These are phyloP conservation scores for Cardiocondyla obscurior DNA, from an alignment of 1,140 invertebrate species.

Conservation along the genomic window DNA sequence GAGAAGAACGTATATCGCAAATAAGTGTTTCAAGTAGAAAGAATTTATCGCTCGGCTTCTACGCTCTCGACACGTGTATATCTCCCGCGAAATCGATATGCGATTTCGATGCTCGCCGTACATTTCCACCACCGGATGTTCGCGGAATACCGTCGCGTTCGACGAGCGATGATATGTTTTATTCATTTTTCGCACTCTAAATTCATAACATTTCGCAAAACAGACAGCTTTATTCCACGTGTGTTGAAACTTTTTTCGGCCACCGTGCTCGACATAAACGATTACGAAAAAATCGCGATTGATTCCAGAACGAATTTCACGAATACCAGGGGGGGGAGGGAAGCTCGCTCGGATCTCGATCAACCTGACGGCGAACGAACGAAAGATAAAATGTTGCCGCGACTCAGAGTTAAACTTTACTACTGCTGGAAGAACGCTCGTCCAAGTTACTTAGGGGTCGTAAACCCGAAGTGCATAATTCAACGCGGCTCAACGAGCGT, in stretches of 20 bases:
- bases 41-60: constrained; percentile 56
- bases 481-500: constrained; percentile 36
- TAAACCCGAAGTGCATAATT: constrained; percentile 63
- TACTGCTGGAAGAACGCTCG: constrained; percentile 17
- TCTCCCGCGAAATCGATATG: constrained; percentile 56
- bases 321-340: too few relatives aligned
- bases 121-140: constrained; percentile 55
- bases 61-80: constrained; percentile 55
- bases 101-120: constrained; percentile 54
- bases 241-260: constrained; percentile 47
- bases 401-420: constrained; percentile 30
- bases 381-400: constrained; percentile 38
- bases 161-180: constrained; percentile 52
- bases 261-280: constrained; percentile 45
- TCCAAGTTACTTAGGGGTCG: constrained; percentile 45
- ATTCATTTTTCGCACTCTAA: constrained; percentile 57
- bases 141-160: constrained; percentile 55
- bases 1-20: constrained; percentile 54
- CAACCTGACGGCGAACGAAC: background rate
- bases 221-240: constrained; percentile 53
- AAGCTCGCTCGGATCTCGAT: background rate
- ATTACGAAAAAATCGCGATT: constrained; percentile 48
- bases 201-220: constrained; percentile 58
- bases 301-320: constrained; percentile 29
- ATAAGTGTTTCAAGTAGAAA: constrained; percentile 57